phyloP scores from a whole-genome alignment of 2,888 invertebrate genomes.

The Axea sp. region DNA sequence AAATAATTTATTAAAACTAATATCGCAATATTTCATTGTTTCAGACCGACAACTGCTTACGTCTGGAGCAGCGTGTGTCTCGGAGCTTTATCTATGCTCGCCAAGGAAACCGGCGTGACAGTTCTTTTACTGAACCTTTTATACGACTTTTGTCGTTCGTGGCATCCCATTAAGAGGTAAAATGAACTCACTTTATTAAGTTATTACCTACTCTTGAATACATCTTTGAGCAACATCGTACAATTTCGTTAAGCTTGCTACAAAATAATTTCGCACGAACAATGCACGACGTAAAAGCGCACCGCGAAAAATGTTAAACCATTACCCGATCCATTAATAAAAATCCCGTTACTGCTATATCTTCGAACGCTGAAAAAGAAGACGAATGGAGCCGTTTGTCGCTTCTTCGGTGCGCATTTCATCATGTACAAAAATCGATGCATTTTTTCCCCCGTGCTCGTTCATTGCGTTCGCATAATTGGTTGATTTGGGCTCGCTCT shows the following conservation, averaged over 20 bases:
- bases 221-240: constrained; percentile 4
- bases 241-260: not conserved
- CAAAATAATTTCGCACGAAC: constrained; percentile 10
- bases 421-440: constrained; percentile 17
- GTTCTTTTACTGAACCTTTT: constrained; percentile 88
- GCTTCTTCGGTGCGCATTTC: constrained; percentile 16
- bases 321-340: constrained; percentile 27
- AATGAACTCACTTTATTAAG: constrained; percentile 53
- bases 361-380: constrained; percentile 8
- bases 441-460: constrained; percentile 1
- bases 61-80: constrained; percentile 86
- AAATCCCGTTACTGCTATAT: constrained; percentile 14
- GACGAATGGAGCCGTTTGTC: constrained; percentile 21
- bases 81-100: constrained; percentile 89
- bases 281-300: no score
- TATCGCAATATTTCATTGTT: constrained; percentile 60
- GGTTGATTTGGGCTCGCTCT: constrained; percentile 13
- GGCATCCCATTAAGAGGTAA: constrained; percentile 85
- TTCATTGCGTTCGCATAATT: constrained; percentile 25
- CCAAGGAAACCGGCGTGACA: constrained; percentile 92
- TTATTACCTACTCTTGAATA: constrained; percentile 13
- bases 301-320: constrained; percentile 17
- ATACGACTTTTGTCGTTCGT: constrained; percentile 88
- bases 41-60: constrained; percentile 78
- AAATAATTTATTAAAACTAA: constrained; percentile 39